phyloP scores from a whole-genome alignment of 2,113 vertebrate species.

The Tympanuchus pallidicinctus region DNA sequence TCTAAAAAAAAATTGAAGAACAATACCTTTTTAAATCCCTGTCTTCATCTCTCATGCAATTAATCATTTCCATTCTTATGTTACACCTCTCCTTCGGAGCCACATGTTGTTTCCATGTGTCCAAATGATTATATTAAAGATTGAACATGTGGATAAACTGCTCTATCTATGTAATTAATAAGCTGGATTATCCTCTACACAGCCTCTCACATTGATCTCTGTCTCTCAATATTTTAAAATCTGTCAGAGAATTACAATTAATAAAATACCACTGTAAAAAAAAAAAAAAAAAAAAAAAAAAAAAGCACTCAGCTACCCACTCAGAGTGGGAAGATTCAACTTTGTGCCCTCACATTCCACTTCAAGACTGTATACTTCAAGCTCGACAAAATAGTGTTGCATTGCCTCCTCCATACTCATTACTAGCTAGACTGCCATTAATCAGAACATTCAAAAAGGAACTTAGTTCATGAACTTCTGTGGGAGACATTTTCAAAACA shows the following conservation, averaged over 20 bases:
- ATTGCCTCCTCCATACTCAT: conserved; percentile 21
- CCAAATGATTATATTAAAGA: background rate
- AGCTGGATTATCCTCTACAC: background rate
- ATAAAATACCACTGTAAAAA: background rate
- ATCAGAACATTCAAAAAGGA: conserved; percentile 12
- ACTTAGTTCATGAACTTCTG: conserved; percentile 36
- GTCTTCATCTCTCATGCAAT: background rate
- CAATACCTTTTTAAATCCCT: background rate
- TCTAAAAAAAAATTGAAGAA: background rate
- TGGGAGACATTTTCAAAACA: conserved; percentile 54
- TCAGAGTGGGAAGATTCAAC: conserved; percentile 6
- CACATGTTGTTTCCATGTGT: background rate
- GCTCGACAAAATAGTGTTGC: background rate
- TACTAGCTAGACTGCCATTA: conserved; percentile 42
- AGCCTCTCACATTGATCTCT: background rate
- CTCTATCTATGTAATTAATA: background rate
- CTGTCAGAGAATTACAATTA: conserved; percentile 11
- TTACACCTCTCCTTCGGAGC: background rate
- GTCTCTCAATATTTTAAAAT: background rate
- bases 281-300: background rate
- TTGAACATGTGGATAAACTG: background rate
- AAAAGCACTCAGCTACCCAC: background rate
- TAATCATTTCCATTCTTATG: background rate
- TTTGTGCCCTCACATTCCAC: background rate
- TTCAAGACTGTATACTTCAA: conserved; percentile 7